Evolutionary conservation across 2,797 vertebrate species (phyloP).

Genomic region (Carcharodon carcharias): DNA sequence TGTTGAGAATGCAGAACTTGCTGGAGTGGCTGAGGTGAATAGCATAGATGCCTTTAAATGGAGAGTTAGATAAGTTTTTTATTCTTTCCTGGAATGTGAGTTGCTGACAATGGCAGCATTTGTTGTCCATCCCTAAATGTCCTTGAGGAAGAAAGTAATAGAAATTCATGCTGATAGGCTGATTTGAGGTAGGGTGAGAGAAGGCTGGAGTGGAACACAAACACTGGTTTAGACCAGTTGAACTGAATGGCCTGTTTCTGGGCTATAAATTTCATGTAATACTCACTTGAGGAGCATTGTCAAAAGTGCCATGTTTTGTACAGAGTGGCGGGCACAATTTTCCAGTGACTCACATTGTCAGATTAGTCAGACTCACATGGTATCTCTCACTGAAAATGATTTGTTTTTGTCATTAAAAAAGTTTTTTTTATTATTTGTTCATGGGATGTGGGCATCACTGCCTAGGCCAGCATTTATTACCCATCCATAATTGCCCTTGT

Average conservation of each 20-base stretch:
- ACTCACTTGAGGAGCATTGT: neutral
- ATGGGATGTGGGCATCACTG: too few species aligned
- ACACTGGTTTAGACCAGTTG: neutral
- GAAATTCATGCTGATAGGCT: neutral
- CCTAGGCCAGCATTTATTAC: too few species aligned
- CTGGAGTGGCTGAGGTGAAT: neutral
- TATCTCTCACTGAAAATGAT: neutral
- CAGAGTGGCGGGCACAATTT: neutral
- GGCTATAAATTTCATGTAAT: neutral
- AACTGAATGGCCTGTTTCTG: too few species aligned
- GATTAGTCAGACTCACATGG: neutral
- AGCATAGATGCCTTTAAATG: neutral
- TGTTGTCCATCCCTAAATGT: neutral
- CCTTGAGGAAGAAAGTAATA: neutral
- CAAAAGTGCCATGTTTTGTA: neutral
- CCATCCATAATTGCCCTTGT: too few species aligned
- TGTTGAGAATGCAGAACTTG: neutral
- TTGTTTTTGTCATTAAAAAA: neutral
- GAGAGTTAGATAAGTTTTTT: neutral
- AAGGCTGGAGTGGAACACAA: neutral
- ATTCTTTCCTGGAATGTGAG: neutral
- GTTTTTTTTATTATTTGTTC: too few species aligned
- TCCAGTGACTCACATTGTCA: neutral
- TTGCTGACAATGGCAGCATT: neutral
- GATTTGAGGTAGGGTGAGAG: neutral